Conservation (phyloP, 2,113 vertebrate genomes). For the Promerops cafer region DNA sequence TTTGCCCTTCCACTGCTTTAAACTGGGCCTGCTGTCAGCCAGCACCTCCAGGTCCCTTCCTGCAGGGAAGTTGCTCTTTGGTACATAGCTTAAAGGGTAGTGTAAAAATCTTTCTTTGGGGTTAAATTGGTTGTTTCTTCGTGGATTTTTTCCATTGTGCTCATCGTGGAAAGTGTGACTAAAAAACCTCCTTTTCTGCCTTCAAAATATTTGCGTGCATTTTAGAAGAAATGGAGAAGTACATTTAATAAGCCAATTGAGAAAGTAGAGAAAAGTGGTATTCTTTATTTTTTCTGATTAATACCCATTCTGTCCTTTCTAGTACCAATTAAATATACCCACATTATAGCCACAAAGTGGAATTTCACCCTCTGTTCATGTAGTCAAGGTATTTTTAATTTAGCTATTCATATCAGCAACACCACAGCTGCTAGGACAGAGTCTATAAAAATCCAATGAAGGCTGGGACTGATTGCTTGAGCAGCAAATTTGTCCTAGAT, state of each 20-base stretch:
- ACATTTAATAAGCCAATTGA: background rate
- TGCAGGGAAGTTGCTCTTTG: background rate
- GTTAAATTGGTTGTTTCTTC: background rate
- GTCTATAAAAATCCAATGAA: background rate
- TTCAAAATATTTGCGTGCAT: background rate
- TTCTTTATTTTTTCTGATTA: background rate
- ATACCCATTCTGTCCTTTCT: background rate
- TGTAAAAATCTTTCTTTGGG: background rate
- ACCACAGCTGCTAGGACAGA: background rate
- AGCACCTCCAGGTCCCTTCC: background rate
- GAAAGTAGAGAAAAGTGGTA: background rate
- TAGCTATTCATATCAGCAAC: background rate
- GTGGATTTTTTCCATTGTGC: background rate
- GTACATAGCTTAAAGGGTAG: background rate
- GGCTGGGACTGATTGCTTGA: background rate
- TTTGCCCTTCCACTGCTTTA: background rate
- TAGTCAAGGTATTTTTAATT: background rate
- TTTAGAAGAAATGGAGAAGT: background rate
- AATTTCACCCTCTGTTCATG: background rate
- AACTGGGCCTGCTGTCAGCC: background rate
- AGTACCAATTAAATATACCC: background rate
- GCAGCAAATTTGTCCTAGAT: background rate
- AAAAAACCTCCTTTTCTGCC: background rate
- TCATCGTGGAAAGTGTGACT: background rate
- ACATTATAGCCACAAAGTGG: background rate